phyloP scores from a whole-genome alignment of 2,888 invertebrate genomes.

The Leptopilina drosophilae region DNA sequence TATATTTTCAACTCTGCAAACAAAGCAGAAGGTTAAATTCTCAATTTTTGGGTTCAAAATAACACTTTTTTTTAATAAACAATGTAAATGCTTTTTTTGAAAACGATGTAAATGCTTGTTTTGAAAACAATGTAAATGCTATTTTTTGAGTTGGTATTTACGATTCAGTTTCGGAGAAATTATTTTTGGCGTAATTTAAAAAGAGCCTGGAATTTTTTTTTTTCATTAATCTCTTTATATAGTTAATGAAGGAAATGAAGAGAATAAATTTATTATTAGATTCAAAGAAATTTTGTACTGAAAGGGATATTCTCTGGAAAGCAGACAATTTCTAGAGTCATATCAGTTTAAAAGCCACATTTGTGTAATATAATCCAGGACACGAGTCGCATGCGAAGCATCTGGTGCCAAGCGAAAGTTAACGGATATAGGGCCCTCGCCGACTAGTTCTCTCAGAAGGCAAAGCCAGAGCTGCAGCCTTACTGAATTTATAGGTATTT shows the following conservation, averaged over 20 bases:
- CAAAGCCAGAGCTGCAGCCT: constrained; percentile 50
- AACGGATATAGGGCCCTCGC: constrained; percentile 44
- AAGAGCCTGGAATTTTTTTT: not conserved
- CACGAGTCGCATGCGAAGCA: constrained; percentile 40
- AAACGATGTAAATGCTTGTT: too few relatives aligned
- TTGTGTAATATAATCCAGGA: constrained; percentile 37
- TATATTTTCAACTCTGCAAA: too few relatives aligned
- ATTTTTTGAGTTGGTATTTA: too few relatives aligned
- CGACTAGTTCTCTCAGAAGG: constrained; percentile 25
- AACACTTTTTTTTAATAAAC: too few relatives aligned
- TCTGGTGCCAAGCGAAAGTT: constrained; percentile 55
- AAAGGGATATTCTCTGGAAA: constrained; percentile 4
- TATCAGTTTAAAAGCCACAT: constrained; percentile 23
- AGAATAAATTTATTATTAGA: not conserved
- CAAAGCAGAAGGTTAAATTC: too few relatives aligned
- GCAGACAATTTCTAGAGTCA: constrained; percentile 18
- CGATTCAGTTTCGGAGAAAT: too few relatives aligned
- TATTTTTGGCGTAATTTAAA: too few relatives aligned
- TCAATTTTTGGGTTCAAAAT: too few relatives aligned
- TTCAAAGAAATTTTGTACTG: not conserved
- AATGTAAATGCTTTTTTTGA: too few relatives aligned
- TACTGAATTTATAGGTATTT: constrained; percentile 68
- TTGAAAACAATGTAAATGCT: too few relatives aligned
- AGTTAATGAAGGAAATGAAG: not conserved
- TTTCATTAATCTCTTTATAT: not conserved